phyloP scores from a whole-genome alignment of 2,113 vertebrate genomes.

The Tachycineta bicolor region DNA sequence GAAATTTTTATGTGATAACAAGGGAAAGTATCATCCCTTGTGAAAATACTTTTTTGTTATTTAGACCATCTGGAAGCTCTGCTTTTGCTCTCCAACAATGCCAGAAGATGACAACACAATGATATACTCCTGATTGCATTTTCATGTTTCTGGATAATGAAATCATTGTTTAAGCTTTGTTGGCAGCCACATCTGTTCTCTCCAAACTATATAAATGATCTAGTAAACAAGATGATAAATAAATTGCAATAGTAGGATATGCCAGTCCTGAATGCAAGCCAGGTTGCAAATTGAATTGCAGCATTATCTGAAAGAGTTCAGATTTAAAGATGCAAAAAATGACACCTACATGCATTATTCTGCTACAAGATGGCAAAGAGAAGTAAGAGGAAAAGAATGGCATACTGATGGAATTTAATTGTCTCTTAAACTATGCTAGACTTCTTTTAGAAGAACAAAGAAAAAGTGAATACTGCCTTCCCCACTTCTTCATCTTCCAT shows the following conservation, averaged over 20 bases:
- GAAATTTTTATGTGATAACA: neutral
- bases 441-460: neutral
- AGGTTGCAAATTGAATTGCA: neutral
- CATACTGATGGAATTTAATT: neutral
- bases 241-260: neutral
- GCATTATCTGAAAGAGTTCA: neutral
- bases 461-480: neutral
- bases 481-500: neutral
- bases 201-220: neutral
- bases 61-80: neutral
- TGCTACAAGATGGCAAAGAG: neutral
- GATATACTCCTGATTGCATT: neutral
- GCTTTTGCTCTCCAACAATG: neutral
- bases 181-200: neutral
- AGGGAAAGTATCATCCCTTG: neutral
- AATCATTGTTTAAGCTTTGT: neutral
- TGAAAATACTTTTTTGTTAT: neutral
- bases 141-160: neutral
- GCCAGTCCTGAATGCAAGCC: neutral
- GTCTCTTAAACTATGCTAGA: neutral
- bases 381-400: neutral
- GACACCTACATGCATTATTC: conserved; percentile 3
- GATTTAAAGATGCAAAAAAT: conserved; percentile 17
- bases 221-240: conserved; percentile 27
- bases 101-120: neutral